Percentiles rank a stretch among this genome's conserved stretches.
These are phyloP conservation scores for Struthidea cinerea DNA, from an alignment of 2,113 vertebrate species.

Conservation along the genomic window DNA sequence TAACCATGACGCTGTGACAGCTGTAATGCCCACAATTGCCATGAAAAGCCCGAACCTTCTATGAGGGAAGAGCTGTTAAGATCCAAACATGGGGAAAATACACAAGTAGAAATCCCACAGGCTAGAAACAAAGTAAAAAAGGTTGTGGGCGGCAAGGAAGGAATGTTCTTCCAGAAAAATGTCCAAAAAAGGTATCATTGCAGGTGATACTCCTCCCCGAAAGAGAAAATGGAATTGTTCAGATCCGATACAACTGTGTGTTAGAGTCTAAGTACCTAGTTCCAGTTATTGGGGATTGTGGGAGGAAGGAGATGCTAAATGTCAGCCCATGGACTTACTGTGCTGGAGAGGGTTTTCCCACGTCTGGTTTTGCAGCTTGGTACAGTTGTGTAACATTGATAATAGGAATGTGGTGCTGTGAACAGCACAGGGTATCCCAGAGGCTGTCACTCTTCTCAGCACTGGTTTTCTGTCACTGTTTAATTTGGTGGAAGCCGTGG, in stretches of 20 bases:
- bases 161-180: neutral
- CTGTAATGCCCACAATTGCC: neutral
- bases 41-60: neutral
- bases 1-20: neutral
- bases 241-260: neutral
- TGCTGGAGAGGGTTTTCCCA: neutral
- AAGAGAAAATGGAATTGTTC: neutral
- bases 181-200: neutral
- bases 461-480: neutral
- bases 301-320: neutral
- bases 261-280: neutral
- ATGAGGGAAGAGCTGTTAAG: neutral
- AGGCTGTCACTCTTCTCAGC: neutral
- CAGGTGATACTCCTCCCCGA: neutral
- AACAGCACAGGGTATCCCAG: neutral
- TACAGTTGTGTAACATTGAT: neutral
- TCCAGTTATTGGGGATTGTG: neutral
- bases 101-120: neutral
- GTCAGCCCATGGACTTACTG: neutral
- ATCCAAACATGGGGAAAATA: neutral
- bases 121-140: neutral
- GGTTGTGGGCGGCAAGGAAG: neutral
- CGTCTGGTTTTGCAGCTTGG: neutral
- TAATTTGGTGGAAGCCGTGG: neutral
- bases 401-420: neutral